Base-by-base conservation (phyloP, 2,797 vertebrate species). In the Sebastolobus altivelis region DNA sequence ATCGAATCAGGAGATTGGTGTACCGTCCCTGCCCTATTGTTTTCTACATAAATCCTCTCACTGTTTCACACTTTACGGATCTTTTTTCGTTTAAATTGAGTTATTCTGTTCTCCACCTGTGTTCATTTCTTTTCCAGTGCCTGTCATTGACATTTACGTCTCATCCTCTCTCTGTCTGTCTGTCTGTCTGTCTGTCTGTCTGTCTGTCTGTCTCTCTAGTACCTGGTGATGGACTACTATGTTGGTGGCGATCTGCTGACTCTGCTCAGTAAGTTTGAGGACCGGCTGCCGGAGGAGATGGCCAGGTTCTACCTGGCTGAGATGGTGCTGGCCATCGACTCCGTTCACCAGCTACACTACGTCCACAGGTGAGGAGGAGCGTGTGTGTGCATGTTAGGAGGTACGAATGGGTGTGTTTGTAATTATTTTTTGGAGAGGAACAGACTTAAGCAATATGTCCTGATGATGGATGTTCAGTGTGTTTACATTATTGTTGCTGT, bases 141-240 rank as follows among this genome's bases (percentile, higher is more conserved):
- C 11, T 55, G 3, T 25, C 18, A 12, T 20, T 52, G 1, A 52
- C 35, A 13, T 37, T 55, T 46, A 22, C 38, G 4, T 65, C 12
- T 35, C 12, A 52, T 52, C 7, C 14, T 14, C 5, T 18, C 10
- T 40, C 8, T 18, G 12, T 27, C 27, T 66, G 4, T 35, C 9
- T 70, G 14, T 37, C 3, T 25, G 25, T n/a, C n/a, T n/a, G n/a
- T n/a, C n/a, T n/a, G n/a, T n/a, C n/a, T 16, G 18, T 46, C 8
- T 20, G 13, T 29, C 25, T 67, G 4, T 37, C 9, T 71, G 16
- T 52, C 4, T 62, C 67, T 72, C 14, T 10, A 99, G 99, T 99
- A 99, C 94, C 95, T 99, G 92, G 99, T 99, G 92, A 99, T 99
- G 99, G 98, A 99, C 96, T 99, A 99, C 93, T 99, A 99, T 18